Percentiles rank a stretch among this genome's conserved stretches.
These are phyloP conservation scores for Heterodera schachtii DNA, from an alignment of 1,140 invertebrate genomes.

Conservation along the genomic window DNA sequence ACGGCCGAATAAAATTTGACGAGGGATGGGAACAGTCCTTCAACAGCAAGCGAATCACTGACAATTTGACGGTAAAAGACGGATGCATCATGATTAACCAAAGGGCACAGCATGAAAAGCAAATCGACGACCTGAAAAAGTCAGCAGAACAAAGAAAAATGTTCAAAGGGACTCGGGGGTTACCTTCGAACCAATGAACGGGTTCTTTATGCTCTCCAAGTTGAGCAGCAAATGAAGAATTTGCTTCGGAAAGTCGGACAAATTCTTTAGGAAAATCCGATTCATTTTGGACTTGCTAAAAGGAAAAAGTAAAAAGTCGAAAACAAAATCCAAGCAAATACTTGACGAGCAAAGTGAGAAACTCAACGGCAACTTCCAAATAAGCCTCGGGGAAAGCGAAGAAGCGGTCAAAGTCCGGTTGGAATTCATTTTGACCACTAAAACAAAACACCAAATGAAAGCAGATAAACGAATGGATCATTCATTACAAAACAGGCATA, in stretches of 20 bases:
- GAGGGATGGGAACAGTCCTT: slow-evolving; percentile 79
- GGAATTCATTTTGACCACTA: slow-evolving; percentile 29
- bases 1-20: slow-evolving; percentile 98
- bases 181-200: slow-evolving; percentile 87
- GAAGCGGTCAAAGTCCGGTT: slow-evolving; percentile 78
- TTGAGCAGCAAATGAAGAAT: slow-evolving; percentile 84
- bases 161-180: not conserved
- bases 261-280: slow-evolving; percentile 75
- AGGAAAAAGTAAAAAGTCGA: slow-evolving; percentile 73
- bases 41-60: slow-evolving; percentile 85
- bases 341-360: slow-evolving; percentile 50
- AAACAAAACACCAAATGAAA: not conserved
- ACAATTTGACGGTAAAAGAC: slow-evolving; percentile 74
- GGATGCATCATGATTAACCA: slow-evolving; percentile 74
- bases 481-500: slow-evolving; percentile 40
- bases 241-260: slow-evolving; percentile 83
- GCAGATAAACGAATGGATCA: too few species aligned
- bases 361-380: slow-evolving; percentile 64
- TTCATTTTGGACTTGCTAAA: slow-evolving; percentile 75
- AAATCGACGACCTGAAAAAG: slow-evolving; percentile 76
- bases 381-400: slow-evolving; percentile 80
- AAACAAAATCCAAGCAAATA: slow-evolving; percentile 30
- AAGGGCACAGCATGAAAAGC: slow-evolving; percentile 85
- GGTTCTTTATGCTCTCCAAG: slow-evolving; percentile 87
- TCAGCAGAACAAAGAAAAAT: not conserved